Evolutionary conservation across 35 echinoderm and acorn worm species (phyloP).

Genomic region (Diadema setosum): DNA sequence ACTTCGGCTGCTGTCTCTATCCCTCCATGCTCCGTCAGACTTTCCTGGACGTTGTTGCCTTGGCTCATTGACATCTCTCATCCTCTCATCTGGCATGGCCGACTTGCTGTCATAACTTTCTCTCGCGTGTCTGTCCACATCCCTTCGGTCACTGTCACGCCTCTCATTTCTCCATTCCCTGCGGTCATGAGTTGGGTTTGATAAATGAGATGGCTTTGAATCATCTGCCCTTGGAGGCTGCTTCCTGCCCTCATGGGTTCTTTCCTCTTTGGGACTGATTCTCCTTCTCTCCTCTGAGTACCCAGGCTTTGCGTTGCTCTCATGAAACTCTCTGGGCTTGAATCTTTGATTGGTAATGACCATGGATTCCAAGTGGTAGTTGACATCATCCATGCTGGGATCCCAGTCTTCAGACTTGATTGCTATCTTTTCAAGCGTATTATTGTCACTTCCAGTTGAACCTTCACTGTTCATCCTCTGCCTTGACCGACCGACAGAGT

Average conservation of each 20-base stretch:
- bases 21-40: too few relatives aligned
- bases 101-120: neutral
- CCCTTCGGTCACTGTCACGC: too few relatives aligned
- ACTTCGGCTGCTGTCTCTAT: neutral
- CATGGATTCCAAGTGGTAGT: neutral
- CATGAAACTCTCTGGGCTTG: neutral
- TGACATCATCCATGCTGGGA: neutral
- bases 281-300: neutral
- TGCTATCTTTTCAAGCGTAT: neutral
- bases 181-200: neutral
- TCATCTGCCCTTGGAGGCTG: neutral
- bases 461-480: slow-evolving; percentile 11
- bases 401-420: slow-evolving; percentile 12
- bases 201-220: neutral
- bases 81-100: too few relatives aligned
- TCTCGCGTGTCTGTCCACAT: neutral
- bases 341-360: slow-evolving; percentile 1
- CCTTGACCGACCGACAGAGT: slow-evolving; percentile 9
- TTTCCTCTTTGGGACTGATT: neutral
- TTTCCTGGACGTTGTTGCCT: too few relatives aligned
- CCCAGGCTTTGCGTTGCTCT: neutral
- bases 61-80: too few relatives aligned
- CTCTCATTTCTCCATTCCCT: neutral
- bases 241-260: neutral
- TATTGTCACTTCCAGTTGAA: slow-evolving; percentile 31